phyloP scores from a whole-genome alignment of 2,888 invertebrate genomes.

The Eucera pruinosa region DNA sequence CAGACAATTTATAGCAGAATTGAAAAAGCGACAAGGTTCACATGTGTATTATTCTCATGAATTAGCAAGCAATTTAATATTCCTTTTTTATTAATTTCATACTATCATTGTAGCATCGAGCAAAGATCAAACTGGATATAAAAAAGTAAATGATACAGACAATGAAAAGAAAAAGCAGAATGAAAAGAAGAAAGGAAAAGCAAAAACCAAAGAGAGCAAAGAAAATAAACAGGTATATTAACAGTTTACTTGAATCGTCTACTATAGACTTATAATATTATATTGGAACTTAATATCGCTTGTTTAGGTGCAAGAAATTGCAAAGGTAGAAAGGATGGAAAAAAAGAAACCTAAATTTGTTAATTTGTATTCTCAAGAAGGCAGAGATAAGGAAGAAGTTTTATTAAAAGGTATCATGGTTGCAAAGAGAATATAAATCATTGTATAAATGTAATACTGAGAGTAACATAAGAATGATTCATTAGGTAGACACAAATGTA shows the following conservation, averaged over 20 bases:
- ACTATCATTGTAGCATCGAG: slow-evolving; percentile 54
- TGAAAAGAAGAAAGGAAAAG: slow-evolving; percentile 79
- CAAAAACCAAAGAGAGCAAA: slow-evolving; percentile 65
- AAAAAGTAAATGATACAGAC: slow-evolving; percentile 74
- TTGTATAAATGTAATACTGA: not conserved
- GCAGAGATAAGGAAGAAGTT: slow-evolving; percentile 85
- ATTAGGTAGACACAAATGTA: slow-evolving; percentile 89
- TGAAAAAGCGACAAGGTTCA: slow-evolving; percentile 80
- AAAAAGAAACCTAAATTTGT: slow-evolving; percentile 91
- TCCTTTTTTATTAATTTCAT: not conserved
- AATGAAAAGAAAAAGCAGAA: slow-evolving; percentile 72
- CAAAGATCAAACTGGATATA: slow-evolving; percentile 72
- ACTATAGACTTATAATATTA: not conserved
- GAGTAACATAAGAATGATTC: slow-evolving; percentile 10
- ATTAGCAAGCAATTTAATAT: not conserved
- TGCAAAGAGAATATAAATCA: not conserved
- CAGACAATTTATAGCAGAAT: slow-evolving; percentile 87
- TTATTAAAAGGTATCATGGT: slow-evolving; percentile 84
- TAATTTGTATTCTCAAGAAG: slow-evolving; percentile 90
- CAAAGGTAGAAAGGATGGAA: slow-evolving; percentile 69
- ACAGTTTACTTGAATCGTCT: not conserved
- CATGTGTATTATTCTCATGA: slow-evolving; percentile 7
- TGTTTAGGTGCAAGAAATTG: slow-evolving; percentile 60
- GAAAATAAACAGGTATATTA: slow-evolving; percentile 52
- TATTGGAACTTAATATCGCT: not conserved